A percentile compares a stretch with the other conserved stretches of the same genome.
Evolutionary conservation across 2,113 vertebrate genomes (phyloP).

Genomic region (Bufo gargarizans): DNA sequence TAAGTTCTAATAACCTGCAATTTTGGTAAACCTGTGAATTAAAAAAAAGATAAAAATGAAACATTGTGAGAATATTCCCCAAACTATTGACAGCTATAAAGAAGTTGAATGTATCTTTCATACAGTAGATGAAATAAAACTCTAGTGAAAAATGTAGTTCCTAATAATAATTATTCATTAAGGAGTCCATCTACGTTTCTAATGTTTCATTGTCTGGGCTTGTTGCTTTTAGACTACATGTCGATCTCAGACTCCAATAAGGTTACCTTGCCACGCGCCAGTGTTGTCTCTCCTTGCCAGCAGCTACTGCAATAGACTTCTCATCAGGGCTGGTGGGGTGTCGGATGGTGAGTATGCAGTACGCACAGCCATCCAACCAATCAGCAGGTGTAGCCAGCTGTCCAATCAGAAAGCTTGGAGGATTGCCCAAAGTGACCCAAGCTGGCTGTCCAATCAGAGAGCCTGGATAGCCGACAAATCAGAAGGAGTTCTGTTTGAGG

Average conservation of each 20-base stretch:
- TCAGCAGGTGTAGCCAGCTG: too few species aligned
- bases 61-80: not conserved
- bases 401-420: too few species aligned
- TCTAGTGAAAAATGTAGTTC: not conserved
- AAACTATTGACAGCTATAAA: not conserved
- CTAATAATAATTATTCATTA: not conserved
- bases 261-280: too few species aligned
- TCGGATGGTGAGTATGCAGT: too few species aligned
- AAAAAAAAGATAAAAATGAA: not conserved
- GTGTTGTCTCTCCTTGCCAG: too few species aligned
- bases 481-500: too few species aligned
- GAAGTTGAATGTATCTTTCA: not conserved
- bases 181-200: not conserved
- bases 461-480: too few species aligned
- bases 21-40: slow-evolving; percentile 86
- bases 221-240: not conserved
- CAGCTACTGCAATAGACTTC: too few species aligned
- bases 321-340: too few species aligned
- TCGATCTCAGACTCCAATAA: not conserved
- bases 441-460: too few species aligned
- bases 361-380: too few species aligned
- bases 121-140: not conserved
- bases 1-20: slow-evolving; percentile 91
- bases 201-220: not conserved
- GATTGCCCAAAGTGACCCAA: too few species aligned